Evolutionary conservation across 2,113 vertebrate species (phyloP).

Genomic region (Myotis yumanensis): DNA sequence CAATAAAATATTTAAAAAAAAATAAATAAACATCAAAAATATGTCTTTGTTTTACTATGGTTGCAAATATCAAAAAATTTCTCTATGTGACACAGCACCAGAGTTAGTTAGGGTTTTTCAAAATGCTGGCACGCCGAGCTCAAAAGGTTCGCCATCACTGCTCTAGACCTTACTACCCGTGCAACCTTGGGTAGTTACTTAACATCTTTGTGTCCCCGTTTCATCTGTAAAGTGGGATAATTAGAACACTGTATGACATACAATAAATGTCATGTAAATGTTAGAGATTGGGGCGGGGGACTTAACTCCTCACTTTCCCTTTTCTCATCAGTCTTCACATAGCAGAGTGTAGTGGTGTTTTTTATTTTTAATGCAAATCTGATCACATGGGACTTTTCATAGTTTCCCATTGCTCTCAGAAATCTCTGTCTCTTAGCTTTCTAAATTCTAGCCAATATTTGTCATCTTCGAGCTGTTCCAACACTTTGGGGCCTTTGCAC

Average conservation of each 20-base stretch:
- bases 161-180: too few species aligned
- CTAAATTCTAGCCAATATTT: slow-evolving; percentile 5
- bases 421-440: background rate
- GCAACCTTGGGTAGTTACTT: background rate
- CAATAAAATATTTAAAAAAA: too few species aligned
- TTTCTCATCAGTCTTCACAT: background rate
- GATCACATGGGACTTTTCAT: background rate
- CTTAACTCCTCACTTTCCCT: background rate
- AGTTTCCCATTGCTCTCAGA: background rate
- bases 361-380: background rate
- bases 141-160: too few species aligned
- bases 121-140: too few species aligned
- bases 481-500: background rate
- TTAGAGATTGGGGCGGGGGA: background rate
- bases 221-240: slow-evolving; percentile 13
- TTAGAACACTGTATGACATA: background rate
- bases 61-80: too few species aligned
- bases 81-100: too few species aligned
- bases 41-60: too few species aligned
- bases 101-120: too few species aligned
- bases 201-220: background rate
- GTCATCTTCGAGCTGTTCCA: background rate
- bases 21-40: too few species aligned
- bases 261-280: background rate
- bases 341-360: background rate